Percentiles rank a stretch among this genome's conserved stretches.
phyloP scores from a whole-genome alignment of 2,888 invertebrate genomes.

The Netelia fuscicornis region DNA sequence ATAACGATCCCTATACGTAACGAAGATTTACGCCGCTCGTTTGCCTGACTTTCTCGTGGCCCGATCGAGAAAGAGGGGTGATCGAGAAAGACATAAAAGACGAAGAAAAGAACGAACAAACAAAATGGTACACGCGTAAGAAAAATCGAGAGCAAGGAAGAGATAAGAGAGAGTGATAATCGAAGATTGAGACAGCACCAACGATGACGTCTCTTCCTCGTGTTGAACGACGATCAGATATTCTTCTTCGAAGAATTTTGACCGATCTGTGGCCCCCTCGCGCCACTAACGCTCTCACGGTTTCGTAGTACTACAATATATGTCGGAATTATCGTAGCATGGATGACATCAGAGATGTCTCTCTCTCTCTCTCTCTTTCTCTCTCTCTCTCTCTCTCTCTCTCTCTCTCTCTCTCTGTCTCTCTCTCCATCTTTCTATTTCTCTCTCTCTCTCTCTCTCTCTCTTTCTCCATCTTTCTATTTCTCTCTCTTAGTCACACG shows the following conservation, averaged over 20 bases:
- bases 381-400: background rate
- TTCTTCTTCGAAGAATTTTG: conserved; percentile 26
- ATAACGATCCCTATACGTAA: too few species aligned
- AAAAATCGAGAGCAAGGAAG: conserved; percentile 13
- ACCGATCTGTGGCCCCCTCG: background rate
- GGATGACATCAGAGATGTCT: conserved; percentile 14
- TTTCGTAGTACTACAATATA: background rate
- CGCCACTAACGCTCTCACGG: background rate
- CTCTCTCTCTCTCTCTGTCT: background rate
- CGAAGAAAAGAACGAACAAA: background rate
- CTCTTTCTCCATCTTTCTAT: background rate
- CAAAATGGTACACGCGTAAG: background rate
- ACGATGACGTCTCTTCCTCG: background rate
- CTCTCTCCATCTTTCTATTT: background rate
- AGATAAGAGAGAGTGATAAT: background rate
- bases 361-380: background rate
- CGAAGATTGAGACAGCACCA: background rate
- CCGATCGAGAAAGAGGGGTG: background rate
- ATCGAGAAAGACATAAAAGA: background rate
- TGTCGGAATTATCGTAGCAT: background rate
- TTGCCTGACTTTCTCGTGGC: conserved; percentile 31
- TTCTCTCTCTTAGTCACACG: conserved; percentile 16
- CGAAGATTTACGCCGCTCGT: too few species aligned
- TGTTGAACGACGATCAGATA: conserved; percentile 5
- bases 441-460: background rate